A percentile compares a stretch with the other conserved stretches of the same genome.
Conservation (phyloP, 2,888 invertebrate species). For the Mesorhabditis spiculigera region DNA sequence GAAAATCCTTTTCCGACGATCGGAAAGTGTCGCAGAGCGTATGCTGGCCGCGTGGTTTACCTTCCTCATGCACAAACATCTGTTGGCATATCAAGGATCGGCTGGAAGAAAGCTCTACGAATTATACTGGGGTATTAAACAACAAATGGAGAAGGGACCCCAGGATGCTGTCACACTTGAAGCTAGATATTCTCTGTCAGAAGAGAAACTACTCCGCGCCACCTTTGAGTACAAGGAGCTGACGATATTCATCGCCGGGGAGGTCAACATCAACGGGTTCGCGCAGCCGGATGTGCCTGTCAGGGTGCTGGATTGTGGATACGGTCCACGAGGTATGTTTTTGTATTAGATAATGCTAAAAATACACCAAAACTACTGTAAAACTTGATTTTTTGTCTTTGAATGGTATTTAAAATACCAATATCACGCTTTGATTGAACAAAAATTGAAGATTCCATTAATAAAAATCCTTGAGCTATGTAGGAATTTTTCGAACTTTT, state of each 20-base stretch:
- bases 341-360: too few relatives aligned
- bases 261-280: conserved; percentile 16
- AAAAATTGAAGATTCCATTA: too few relatives aligned
- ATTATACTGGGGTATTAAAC: conserved; percentile 96
- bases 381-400: too few relatives aligned
- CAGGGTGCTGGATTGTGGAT: conserved; percentile 95
- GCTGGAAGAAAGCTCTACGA: conserved; percentile 97
- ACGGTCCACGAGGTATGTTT: conserved; percentile 78
- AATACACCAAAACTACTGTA: too few relatives aligned
- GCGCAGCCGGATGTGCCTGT: conserved; percentile 65
- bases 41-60: conserved; percentile 99
- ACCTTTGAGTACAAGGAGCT: conserved; percentile 85
- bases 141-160: conserved; percentile 98
- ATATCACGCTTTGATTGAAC: too few relatives aligned
- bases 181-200: conserved; percentile 92
- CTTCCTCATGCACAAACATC: conserved; percentile 92
- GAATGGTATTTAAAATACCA: too few relatives aligned
- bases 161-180: conserved; percentile 96
- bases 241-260: conserved; percentile 46
- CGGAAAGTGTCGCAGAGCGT: conserved; percentile 98
- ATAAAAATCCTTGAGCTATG: too few relatives aligned
- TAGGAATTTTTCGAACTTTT: too few relatives aligned
- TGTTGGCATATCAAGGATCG: conserved; percentile 65
- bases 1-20: conserved; percentile 64
- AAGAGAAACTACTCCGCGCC: conserved; percentile 96